These are phyloP conservation scores for Listronotus bonariensis DNA, from an alignment of 1,140 invertebrate species.

Conservation along the genomic window DNA sequence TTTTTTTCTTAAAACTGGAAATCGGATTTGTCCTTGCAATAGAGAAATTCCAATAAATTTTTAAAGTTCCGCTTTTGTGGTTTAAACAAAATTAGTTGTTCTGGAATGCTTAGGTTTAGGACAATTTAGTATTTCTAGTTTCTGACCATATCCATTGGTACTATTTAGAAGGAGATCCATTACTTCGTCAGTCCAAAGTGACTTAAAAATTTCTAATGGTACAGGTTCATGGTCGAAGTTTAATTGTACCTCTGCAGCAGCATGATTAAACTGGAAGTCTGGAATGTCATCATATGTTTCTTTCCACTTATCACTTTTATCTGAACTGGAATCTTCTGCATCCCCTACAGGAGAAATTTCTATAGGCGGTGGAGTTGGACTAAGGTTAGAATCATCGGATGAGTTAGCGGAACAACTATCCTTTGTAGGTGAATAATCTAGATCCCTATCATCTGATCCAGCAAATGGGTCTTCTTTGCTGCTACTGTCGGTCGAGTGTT, in stretches of 20 bases:
- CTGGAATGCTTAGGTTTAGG: slow-evolving; percentile 3
- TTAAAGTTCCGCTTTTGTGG: too few species aligned
- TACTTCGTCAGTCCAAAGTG: slow-evolving; percentile 4
- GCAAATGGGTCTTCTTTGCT: slow-evolving; percentile 4
- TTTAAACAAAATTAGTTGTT: slow-evolving; percentile 2
- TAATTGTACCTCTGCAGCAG: slow-evolving; percentile 2
- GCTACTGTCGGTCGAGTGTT: background rate
- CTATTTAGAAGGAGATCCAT: slow-evolving; percentile 4
- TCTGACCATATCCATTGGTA: slow-evolving; percentile 1
- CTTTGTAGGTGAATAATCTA: slow-evolving; percentile 8
- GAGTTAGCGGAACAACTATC: background rate
- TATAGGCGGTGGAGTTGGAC: background rate
- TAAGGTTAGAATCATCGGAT: background rate
- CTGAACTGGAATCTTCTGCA: background rate
- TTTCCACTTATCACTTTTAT: slow-evolving; percentile 5
- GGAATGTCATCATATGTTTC: too few species aligned
- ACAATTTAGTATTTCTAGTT: slow-evolving; percentile 1
- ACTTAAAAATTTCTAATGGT: slow-evolving; percentile 1
- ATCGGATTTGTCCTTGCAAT: too few species aligned
- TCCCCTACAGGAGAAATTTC: background rate
- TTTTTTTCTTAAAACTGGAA: too few species aligned
- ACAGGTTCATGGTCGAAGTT: slow-evolving; percentile 6
- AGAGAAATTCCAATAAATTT: too few species aligned
- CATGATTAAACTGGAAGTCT: slow-evolving; percentile 4
- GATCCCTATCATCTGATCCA: slow-evolving; percentile 5